phyloP scores from a whole-genome alignment of 2,797 vertebrate species.

The Echiichthys vipera region DNA sequence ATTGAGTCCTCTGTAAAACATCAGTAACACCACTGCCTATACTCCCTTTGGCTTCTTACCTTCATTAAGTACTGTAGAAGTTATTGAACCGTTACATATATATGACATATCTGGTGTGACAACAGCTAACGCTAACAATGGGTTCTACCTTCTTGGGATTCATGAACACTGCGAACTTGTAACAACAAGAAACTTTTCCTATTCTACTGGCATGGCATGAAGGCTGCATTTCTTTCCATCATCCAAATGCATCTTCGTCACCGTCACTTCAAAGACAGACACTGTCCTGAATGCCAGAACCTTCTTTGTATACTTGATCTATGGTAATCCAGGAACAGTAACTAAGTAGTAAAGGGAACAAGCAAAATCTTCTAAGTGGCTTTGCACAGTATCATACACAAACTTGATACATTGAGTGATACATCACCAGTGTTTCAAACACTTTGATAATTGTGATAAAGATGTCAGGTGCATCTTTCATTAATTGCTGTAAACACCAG shows the following conservation, averaged over 20 bases:
- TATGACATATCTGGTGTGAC: neutral
- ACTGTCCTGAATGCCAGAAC: neutral
- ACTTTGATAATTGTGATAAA: constrained; percentile 5
- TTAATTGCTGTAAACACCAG: constrained; percentile 48
- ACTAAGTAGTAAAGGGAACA: neutral
- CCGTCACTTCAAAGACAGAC: neutral
- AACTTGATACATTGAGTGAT: neutral
- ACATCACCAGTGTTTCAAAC: neutral
- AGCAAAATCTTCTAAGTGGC: neutral
- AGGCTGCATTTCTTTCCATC: neutral
- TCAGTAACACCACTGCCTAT: too few species aligned
- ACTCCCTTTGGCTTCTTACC: neutral
- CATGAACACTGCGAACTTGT: neutral
- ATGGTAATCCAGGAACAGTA: neutral
- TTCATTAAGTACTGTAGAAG: neutral
- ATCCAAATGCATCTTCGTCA: neutral
- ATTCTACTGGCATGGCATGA: neutral
- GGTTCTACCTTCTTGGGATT: neutral
- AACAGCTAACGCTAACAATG: rapidly evolving
- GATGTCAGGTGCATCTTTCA: constrained; percentile 28
- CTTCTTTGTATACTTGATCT: neutral
- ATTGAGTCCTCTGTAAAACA: too few species aligned
- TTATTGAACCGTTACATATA: neutral
- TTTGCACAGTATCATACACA: neutral
- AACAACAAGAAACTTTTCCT: neutral